These are phyloP conservation scores for Plebejus argus DNA, from an alignment of 2,888 invertebrate species.

Conservation along the genomic window DNA sequence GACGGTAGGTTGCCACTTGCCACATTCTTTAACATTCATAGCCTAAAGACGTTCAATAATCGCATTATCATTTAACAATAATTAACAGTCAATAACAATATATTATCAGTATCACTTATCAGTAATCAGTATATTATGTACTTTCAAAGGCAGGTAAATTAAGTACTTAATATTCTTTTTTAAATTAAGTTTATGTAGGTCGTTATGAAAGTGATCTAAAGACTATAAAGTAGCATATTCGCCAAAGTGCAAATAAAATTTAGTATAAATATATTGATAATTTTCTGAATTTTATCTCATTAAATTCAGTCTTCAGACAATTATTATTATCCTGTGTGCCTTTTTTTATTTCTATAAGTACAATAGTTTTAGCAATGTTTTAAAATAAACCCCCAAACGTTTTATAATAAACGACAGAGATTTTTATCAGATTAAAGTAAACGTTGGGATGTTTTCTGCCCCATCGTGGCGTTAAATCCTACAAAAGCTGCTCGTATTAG, in stretches of 20 bases:
- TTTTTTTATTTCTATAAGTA: too few relatives aligned
- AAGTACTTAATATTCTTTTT: neutral
- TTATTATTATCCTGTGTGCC: too few relatives aligned
- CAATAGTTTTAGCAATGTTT: neutral
- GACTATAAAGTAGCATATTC: too few relatives aligned
- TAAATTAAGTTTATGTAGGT: neutral
- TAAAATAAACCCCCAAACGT: neutral
- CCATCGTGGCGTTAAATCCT: neutral
- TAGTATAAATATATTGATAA: too few relatives aligned
- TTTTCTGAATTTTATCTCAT: too few relatives aligned
- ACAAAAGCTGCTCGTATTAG: neutral
- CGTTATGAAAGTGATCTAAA: neutral
- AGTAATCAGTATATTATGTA: too few relatives aligned
- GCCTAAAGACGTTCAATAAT: conserved; percentile 2
- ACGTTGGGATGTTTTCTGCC: neutral
- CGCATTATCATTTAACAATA: neutral
- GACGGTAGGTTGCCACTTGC: conserved; percentile 2
- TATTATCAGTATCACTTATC: too few relatives aligned
- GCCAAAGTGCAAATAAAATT: too few relatives aligned
- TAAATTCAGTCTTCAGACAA: too few relatives aligned
- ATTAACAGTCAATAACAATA: neutral
- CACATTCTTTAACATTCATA: conserved; percentile 26
- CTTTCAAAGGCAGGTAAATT: neutral
- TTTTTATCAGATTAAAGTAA: conserved; percentile 6
- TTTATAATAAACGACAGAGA: neutral